These are phyloP conservation scores for Drosophila recens DNA, from an alignment of 2,888 invertebrate genomes.

Conservation along the genomic window DNA sequence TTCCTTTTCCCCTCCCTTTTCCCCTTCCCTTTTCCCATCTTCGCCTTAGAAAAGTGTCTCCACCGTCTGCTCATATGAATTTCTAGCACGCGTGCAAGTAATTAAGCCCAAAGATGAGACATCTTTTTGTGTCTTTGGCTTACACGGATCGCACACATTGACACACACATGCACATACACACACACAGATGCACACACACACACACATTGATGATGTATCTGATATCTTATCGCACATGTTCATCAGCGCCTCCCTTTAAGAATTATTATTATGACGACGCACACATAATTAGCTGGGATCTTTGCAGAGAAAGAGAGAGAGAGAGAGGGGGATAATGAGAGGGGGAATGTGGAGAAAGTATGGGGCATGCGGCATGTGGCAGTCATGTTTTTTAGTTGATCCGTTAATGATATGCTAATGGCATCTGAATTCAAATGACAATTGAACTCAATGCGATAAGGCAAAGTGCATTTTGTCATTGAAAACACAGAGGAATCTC, in stretches of 20 bases:
- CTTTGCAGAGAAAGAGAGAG: slow-evolving; percentile 1
- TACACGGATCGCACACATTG: slow-evolving; percentile 33
- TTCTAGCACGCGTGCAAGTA: slow-evolving; percentile 81
- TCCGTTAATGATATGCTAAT: slow-evolving; percentile 72
- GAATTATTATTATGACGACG: slow-evolving; percentile 64
- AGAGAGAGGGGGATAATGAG: not conserved
- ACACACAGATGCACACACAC: slow-evolving; percentile 3
- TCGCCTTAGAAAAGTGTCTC: slow-evolving; percentile 58
- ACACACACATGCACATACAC: slow-evolving; percentile 27
- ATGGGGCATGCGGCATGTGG: slow-evolving; percentile 41
- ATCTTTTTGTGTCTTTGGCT: slow-evolving; percentile 60
- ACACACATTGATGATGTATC: slow-evolving; percentile 35
- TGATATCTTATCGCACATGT: slow-evolving; percentile 74
- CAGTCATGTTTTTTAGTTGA: slow-evolving; percentile 26
- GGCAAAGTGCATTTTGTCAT: slow-evolving; percentile 29
- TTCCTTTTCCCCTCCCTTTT: not conserved
- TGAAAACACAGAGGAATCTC: not conserved
- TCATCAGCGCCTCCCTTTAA: slow-evolving; percentile 54
- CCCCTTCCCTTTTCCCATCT: not conserved
- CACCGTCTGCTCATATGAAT: slow-evolving; percentile 63
- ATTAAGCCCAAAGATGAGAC: slow-evolving; percentile 78
- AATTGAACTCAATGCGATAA: slow-evolving; percentile 30
- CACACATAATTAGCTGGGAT: slow-evolving; percentile 57
- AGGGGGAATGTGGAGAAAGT: slow-evolving; percentile 55
- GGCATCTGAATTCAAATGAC: slow-evolving; percentile 40